These are phyloP conservation scores for Cephus rjabovi DNA, from an alignment of 2,888 invertebrate genomes.

Conservation along the genomic window DNA sequence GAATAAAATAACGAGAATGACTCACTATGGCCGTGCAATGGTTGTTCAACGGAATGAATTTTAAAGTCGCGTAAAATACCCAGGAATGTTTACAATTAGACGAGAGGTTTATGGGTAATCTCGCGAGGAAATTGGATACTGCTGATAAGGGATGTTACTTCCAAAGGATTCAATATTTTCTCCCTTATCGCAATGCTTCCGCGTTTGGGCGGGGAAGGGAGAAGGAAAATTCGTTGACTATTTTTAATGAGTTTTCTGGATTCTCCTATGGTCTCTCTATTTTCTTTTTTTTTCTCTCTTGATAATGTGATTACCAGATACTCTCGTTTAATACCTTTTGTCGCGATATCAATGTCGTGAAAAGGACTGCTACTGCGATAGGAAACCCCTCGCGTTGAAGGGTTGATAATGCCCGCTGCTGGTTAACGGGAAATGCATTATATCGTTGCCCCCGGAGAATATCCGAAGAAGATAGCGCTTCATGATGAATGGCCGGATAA, in stretches of 20 bases:
- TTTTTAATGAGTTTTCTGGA: background rate
- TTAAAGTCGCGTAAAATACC: conserved; percentile 43
- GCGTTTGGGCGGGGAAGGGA: background rate
- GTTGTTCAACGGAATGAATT: conserved; percentile 21
- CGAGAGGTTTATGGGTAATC: conserved; percentile 33
- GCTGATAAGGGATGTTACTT: background rate
- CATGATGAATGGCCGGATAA: conserved; percentile 58
- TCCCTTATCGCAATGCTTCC: background rate
- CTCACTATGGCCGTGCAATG: conserved; percentile 15
- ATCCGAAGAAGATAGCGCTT: conserved; percentile 55
- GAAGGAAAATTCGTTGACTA: background rate
- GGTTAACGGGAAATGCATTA: conserved; percentile 49
- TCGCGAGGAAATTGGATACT: conserved; percentile 1
- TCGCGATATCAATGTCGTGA: background rate
- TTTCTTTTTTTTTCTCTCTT: background rate
- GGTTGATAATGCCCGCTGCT: conserved; percentile 54
- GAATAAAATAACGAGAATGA: conserved; percentile 50
- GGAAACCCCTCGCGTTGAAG: conserved; percentile 51
- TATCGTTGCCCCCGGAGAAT: conserved; percentile 35
- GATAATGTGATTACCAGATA: background rate
- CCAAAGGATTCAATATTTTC: background rate
- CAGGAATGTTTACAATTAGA: conserved; percentile 41
- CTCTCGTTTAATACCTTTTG: background rate
- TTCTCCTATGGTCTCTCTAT: background rate
- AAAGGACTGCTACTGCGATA: conserved; percentile 32